Evolutionary conservation across 2,797 vertebrate species (phyloP), one percentile per base, ranked within the genome.

Genomic region (Gastrophryne carolinensis): DNA sequence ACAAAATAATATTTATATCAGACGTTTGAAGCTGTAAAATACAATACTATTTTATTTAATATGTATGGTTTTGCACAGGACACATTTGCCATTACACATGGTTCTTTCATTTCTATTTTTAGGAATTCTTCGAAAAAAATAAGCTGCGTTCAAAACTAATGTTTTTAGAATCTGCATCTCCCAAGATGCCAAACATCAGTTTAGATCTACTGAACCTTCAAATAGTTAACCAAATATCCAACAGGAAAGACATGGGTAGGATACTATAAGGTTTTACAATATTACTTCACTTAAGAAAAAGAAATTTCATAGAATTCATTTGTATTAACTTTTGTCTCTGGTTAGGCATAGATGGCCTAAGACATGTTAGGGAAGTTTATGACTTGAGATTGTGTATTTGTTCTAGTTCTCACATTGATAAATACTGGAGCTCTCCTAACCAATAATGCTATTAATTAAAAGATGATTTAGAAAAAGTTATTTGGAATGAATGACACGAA

Each of bases 161-260:
- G 58, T 78, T 86, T 56, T 47, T 90, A 57, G 73, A 81, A 73
- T 82, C 58, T 5, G 19, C 62, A 30, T 81, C 85, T 9, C 83
- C 91, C 44, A 82, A 68, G 79, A 81, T 72, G 15, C 83, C 87
- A 23, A 63, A 83, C 19, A 86, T 83, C 26, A 97, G 93, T 81
- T 91, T 94, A 87, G 96, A 98, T 82, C 89, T 98, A 53, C 83
- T 98, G 66, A 95, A 93, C 23, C 78, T 99, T 0, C 93, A 95
- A 78, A 89, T 98, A 58, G 94, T 96, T 80, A 96, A 97, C 83
- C 94, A 96, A 85, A 95, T 99, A 76, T 90, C 96, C 23, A 44
- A n/a, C 63, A 95, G 93, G 80, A 97, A 95, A 81, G 83, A 89
- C 19, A 82, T 39, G 29, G 90, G 96, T 98, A 86, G 91, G 88